A percentile compares a stretch with the other conserved stretches of the same genome.
Conservation (phyloP, 2,113 vertebrate species). For the Lepidothrix coronata region DNA sequence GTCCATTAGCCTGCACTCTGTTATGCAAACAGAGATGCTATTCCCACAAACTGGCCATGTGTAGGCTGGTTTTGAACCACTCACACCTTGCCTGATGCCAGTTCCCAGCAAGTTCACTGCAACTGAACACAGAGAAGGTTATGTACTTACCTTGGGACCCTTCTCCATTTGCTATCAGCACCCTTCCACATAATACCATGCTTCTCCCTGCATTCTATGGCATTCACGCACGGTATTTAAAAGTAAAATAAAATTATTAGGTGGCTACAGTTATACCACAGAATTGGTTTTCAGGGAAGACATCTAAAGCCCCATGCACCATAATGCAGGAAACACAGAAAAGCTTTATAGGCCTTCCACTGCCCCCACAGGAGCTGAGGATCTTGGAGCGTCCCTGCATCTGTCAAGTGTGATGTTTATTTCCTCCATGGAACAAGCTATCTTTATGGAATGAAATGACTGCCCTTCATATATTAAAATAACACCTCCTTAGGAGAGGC, state of each 20-base stretch:
- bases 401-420: constrained; percentile 73
- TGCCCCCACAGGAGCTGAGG: constrained; percentile 30
- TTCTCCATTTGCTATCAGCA: neutral
- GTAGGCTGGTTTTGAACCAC: neutral
- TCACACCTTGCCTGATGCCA: neutral
- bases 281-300: constrained; percentile 41
- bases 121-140: neutral
- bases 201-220: neutral
- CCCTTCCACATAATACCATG: neutral
- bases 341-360: constrained; percentile 33
- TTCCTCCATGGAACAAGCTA: constrained; percentile 70
- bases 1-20: neutral
- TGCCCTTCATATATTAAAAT: constrained; percentile 78
- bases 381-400: constrained; percentile 66
- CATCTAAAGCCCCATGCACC: neutral
- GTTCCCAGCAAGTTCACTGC: neutral
- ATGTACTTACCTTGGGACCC: neutral
- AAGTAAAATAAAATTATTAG: constrained; percentile 57
- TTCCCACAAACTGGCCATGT: neutral
- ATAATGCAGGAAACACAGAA: constrained; percentile 55
- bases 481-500: constrained; percentile 76
- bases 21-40: neutral
- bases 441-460: constrained; percentile 76
- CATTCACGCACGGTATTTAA: neutral
- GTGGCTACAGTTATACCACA: constrained; percentile 38